Base-by-base conservation (phyloP, 1,140 invertebrate species). In the Eumeta japonica region DNA sequence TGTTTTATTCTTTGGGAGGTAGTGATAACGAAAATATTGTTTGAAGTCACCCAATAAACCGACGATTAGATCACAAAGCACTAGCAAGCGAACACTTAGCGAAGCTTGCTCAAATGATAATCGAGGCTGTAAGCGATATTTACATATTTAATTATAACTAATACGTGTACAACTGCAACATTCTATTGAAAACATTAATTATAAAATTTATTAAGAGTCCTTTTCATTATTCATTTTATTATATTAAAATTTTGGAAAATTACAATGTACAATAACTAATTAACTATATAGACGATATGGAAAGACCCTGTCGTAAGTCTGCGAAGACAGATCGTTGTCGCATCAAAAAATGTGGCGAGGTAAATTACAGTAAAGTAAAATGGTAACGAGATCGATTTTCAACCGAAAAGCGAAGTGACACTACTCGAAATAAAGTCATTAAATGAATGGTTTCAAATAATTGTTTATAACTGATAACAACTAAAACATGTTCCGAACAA, bases 231-330 rank as follows among this genome's bases (percentile, higher is more conserved):
- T 55, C 55, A 51, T 45, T 46, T 37, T 58, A 58, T 62, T 63
- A 58, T 58, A 55, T 65, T 58, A 59, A 43, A 53, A 43, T 49
- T 55, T 37, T 45, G 40, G 41, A 52, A 54, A 52, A 52, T n/a
- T n/a, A n/a, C n/a, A 56, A 58, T 57, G 48, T 59, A 55, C 53
- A 59, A 46, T 45, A 39, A 46, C 24, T 48, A 30, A 29, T 44
- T 59, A 62, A 60, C 51, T 59, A 66, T 51, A 59, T 42, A 39
- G 39, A 43, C 41, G 50, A 57, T 51, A 50, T 60, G 51, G 51
- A 62, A 58, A 50, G 61, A 67, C 63, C 63, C 63, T 64, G 63
- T 64, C 52, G n/a, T 55, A 37, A 53, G 50, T 50, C 41, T 52
- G 40, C 51, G 30, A 46, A 53, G 47, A 30, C 28, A 14, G 5